phyloP scores from a whole-genome alignment of 2,797 vertebrate genomes.

The Danio kyathit region DNA sequence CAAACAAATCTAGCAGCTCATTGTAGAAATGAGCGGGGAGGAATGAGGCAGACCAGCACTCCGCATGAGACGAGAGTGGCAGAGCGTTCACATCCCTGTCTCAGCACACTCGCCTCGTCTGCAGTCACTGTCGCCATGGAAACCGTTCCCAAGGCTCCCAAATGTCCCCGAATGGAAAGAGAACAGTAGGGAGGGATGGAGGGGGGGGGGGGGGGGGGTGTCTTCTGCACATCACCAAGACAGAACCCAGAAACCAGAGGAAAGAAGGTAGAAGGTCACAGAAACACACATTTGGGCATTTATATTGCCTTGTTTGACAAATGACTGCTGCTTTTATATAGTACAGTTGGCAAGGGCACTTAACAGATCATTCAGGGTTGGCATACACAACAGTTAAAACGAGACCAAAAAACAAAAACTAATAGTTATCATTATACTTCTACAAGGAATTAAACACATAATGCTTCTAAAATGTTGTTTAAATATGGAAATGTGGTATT shows the following conservation, averaged over 20 bases:
- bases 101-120: constrained; percentile 56
- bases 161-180: constrained; percentile 59
- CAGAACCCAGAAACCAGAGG: constrained; percentile 26
- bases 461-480: too few species aligned
- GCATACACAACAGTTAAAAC: constrained; percentile 7
- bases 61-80: constrained; percentile 33
- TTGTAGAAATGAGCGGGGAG: constrained; percentile 17
- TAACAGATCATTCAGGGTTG: not conserved
- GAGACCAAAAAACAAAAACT: too few species aligned
- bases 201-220: constrained; percentile 1
- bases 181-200: constrained; percentile 44
- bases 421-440: too few species aligned
- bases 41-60: constrained; percentile 5
- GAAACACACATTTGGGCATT: not conserved
- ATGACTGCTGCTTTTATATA: constrained; percentile 12
- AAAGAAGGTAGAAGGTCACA: constrained; percentile 28
- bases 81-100: constrained; percentile 51
- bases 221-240: constrained; percentile 42
- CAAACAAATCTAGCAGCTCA: constrained; percentile 7
- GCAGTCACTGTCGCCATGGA: constrained; percentile 59
- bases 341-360: not conserved
- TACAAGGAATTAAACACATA: too few species aligned
- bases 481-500: too few species aligned
- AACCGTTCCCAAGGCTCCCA: constrained; percentile 64
- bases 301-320: constrained; percentile 13